These are phyloP conservation scores for Serinus canaria DNA, from an alignment of 2,113 vertebrate species.

Conservation along the genomic window DNA sequence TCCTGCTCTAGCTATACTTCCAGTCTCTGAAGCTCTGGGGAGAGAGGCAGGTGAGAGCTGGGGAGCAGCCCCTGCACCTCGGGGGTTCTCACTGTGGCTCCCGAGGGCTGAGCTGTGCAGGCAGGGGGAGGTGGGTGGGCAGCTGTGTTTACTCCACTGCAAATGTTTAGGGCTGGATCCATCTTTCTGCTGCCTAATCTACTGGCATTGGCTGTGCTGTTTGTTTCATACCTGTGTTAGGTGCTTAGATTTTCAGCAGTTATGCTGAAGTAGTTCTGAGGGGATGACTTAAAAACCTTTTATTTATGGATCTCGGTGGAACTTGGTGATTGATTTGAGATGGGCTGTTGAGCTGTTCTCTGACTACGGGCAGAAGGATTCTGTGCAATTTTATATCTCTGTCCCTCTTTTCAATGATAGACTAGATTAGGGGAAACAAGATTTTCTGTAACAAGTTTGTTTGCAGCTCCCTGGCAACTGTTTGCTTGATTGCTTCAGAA, in stretches of 20 bases:
- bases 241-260: neutral
- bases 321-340: neutral
- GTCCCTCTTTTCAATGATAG: neutral
- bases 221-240: neutral
- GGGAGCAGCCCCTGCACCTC: neutral
- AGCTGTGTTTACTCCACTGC: neutral
- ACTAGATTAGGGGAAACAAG: neutral
- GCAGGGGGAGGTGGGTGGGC: neutral
- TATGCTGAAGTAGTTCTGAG: neutral
- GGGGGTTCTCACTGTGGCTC: rapidly evolving
- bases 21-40: neutral
- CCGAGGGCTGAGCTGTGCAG: rapidly evolving
- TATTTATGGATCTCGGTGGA: neutral
- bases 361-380: neutral
- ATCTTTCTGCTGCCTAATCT: neutral
- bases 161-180: neutral
- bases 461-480: neutral
- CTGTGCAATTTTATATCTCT: neutral
- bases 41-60: neutral
- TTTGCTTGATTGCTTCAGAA: neutral
- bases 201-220: neutral
- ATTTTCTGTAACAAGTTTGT: neutral
- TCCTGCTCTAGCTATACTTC: neutral
- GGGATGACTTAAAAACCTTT: neutral
- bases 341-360: neutral